phyloP scores from a whole-genome alignment of 2,797 vertebrate species.

The Gadopsis marmoratus region DNA sequence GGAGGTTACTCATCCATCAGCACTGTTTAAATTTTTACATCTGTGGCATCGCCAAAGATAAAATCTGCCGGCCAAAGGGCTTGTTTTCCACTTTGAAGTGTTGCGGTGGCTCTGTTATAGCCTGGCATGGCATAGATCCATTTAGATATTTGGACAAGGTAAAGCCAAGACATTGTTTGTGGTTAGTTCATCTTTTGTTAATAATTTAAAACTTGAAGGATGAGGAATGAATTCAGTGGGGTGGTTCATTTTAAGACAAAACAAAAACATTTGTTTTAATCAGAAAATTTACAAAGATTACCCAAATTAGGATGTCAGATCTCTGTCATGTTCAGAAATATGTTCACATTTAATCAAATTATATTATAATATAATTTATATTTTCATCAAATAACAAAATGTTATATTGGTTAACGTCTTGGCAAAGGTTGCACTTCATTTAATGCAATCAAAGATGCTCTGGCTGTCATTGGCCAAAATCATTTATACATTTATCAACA shows the following conservation, averaged over 20 bases:
- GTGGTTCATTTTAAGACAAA: not conserved
- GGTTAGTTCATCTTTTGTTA: not conserved
- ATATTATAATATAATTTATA: too few relatives aligned
- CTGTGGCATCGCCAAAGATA: not conserved
- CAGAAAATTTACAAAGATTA: not conserved
- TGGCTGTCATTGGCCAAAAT: not conserved
- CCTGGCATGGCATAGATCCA: not conserved
- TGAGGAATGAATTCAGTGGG: not conserved
- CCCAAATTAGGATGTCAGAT: not conserved
- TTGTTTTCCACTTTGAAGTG: not conserved
- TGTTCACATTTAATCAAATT: not conserved
- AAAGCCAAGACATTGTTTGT: not conserved
- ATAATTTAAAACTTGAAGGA: not conserved
- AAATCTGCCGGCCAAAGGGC: not conserved
- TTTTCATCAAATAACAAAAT: slow-evolving; percentile 3
- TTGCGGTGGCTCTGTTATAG: not conserved
- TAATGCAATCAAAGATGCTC: not conserved
- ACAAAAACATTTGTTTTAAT: not conserved
- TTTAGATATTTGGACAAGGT: not conserved
- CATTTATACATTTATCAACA: not conserved
- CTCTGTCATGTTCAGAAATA: not conserved
- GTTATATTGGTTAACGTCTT: not conserved
- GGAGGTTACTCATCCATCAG: not conserved
- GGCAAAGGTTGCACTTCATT: not conserved
- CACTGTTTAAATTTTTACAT: not conserved